Conservation (phyloP, 1,140 invertebrate genomes). For the Solenopsis fugax region DNA sequence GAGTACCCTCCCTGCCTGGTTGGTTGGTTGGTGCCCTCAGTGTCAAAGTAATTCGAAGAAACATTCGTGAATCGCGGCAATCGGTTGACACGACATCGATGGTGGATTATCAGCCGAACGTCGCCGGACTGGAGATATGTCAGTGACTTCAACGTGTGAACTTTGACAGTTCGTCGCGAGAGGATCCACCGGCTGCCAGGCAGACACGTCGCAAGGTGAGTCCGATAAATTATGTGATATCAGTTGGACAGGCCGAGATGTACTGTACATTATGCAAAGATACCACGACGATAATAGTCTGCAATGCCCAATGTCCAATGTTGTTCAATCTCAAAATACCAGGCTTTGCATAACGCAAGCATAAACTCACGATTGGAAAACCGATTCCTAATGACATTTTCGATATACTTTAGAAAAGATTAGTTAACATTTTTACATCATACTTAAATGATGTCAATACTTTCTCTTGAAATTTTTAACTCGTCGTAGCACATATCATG, state of each 20-base stretch:
- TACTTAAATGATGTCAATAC: neutral
- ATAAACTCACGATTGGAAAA: neutral
- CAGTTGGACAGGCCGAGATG: neutral
- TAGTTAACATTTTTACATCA: neutral
- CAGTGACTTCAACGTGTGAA: conserved; percentile 73
- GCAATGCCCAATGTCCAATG: neutral
- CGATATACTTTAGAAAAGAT: neutral
- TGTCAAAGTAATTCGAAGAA: conserved; percentile 18
- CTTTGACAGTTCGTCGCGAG: conserved; percentile 71
- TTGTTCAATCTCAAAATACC: neutral
- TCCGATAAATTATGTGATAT: neutral
- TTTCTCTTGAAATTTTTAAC: neutral
- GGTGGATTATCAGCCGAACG: conserved; percentile 40
- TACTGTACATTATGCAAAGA: neutral
- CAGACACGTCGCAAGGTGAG: conserved; percentile 50
- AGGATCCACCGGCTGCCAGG: conserved; percentile 66
- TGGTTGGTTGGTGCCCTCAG: neutral
- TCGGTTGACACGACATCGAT: conserved; percentile 29
- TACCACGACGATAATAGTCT: neutral
- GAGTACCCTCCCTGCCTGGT: neutral
- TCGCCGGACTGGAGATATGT: conserved; percentile 66
- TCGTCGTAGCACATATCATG: no score
- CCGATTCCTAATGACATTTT: neutral
- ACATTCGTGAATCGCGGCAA: conserved; percentile 10
- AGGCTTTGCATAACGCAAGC: neutral